Percentiles rank a stretch among this genome's conserved stretches.
Evolutionary conservation across 1,140 invertebrate genomes (phyloP).

Genomic region (Phocides pigmalion): DNA sequence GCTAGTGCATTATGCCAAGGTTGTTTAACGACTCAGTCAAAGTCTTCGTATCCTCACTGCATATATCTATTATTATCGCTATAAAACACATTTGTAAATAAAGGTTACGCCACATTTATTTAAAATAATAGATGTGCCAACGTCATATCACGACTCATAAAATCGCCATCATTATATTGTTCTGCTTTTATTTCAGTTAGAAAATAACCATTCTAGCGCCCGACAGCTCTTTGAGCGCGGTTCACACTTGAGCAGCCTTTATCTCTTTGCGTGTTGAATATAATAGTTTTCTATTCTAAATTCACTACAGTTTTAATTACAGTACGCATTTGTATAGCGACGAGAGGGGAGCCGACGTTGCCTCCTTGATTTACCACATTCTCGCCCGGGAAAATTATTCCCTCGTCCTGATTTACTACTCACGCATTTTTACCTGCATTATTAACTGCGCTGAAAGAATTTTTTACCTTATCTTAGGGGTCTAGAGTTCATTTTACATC

Average conservation of each 20-base stretch:
- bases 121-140: slow-evolving; percentile 3
- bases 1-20: too few species aligned
- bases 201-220: slow-evolving; percentile 28
- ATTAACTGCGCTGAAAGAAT: slow-evolving; percentile 34
- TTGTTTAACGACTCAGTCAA: too few species aligned
- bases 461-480: slow-evolving; percentile 15
- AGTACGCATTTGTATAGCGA: slow-evolving; percentile 38
- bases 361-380: slow-evolving; percentile 60
- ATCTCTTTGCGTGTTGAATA: slow-evolving; percentile 40
- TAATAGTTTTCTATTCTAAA: slow-evolving; percentile 44
- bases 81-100: not conserved
- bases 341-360: slow-evolving; percentile 36
- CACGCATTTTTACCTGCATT: slow-evolving; percentile 59
- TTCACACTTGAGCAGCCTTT: slow-evolving; percentile 33
- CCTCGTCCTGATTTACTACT: slow-evolving; percentile 59
- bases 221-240: slow-evolving; percentile 23
- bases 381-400: slow-evolving; percentile 56
- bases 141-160: slow-evolving; percentile 2
- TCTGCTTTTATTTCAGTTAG: slow-evolving; percentile 25
- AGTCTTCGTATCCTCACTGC: too few species aligned
- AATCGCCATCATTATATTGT: slow-evolving; percentile 2
- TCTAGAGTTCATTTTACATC: slow-evolving; percentile 25
- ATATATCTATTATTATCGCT: too few species aligned
- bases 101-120: not conserved
- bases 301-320: slow-evolving; percentile 53